Conservation (phyloP, 2,888 invertebrate genomes). For the Pollenia angustigena region DNA sequence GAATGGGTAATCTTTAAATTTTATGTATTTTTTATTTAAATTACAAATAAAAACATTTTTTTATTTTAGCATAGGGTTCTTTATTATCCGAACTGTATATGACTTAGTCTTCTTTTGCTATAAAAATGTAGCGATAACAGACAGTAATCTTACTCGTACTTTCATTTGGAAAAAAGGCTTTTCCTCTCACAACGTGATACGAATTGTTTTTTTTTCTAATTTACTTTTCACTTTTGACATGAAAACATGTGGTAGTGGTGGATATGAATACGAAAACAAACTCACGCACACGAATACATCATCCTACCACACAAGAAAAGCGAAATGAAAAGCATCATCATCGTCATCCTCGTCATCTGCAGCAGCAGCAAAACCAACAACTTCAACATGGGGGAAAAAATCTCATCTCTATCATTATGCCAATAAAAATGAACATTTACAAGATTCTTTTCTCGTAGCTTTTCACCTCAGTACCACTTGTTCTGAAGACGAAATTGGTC, state of each 20-base stretch:
- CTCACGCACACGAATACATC: neutral
- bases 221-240: slow-evolving; percentile 49
- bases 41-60: too few species aligned
- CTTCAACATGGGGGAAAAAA: slow-evolving; percentile 11
- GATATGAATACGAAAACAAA: slow-evolving; percentile 25
- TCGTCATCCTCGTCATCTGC: slow-evolving; percentile 10
- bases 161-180: neutral
- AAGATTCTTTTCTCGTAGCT: slow-evolving; percentile 60
- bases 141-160: neutral
- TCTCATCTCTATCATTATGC: slow-evolving; percentile 28
- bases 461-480: slow-evolving; percentile 73
- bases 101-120: too few species aligned
- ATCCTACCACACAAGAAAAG: slow-evolving; percentile 33
- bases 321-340: slow-evolving; percentile 55
- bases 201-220: neutral
- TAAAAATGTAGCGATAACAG: too few species aligned
- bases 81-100: too few species aligned
- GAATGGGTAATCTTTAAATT: too few species aligned
- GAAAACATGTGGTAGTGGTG: slow-evolving; percentile 68
- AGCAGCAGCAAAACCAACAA: neutral
- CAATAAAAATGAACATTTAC: slow-evolving; percentile 51
- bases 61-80: too few species aligned
- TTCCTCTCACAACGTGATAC: slow-evolving; percentile 15
- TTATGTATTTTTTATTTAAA: too few species aligned
- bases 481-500: slow-evolving; percentile 62